Evolutionary conservation across 92 coral and sea anemone genomes (phyloP).

Genomic region (Anthopleura xanthogrammica): DNA sequence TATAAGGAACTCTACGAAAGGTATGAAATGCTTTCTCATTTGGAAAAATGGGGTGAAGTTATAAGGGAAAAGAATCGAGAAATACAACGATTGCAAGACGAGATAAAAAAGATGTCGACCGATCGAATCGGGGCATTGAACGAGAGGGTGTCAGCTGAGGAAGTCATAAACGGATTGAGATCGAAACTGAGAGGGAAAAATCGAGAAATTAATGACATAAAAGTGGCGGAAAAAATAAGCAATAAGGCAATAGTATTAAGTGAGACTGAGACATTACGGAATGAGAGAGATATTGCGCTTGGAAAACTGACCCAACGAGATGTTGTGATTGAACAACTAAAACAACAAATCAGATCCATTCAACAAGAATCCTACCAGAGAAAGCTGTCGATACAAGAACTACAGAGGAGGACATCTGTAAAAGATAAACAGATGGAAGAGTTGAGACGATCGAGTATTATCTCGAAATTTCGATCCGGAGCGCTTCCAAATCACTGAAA

Average conservation of each 20-base stretch:
- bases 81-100: conserved; percentile 59
- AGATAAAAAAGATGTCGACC: conserved; percentile 64
- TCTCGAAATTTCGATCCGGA: background rate
- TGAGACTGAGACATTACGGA: conserved; percentile 85
- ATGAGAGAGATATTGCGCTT: conserved; percentile 68
- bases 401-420: conserved; percentile 45
- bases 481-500: background rate
- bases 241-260: conserved; percentile 77
- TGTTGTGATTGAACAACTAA: conserved; percentile 14
- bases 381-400: conserved; percentile 50
- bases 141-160: conserved; percentile 60
- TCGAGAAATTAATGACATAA: conserved; percentile 59
- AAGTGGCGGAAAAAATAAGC: conserved; percentile 68
- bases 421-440: conserved; percentile 76
- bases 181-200: conserved; percentile 65
- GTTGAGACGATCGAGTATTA: conserved; percentile 20
- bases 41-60: conserved; percentile 75
- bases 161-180: conserved; percentile 66
- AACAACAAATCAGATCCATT: background rate
- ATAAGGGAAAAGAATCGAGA: conserved; percentile 77
- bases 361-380: conserved; percentile 46
- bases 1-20: conserved; percentile 48
- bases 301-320: conserved; percentile 65
- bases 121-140: conserved; percentile 80
- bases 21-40: conserved; percentile 45